phyloP scores from a whole-genome alignment of 2,113 vertebrate species.

The Etheostoma cragini region DNA sequence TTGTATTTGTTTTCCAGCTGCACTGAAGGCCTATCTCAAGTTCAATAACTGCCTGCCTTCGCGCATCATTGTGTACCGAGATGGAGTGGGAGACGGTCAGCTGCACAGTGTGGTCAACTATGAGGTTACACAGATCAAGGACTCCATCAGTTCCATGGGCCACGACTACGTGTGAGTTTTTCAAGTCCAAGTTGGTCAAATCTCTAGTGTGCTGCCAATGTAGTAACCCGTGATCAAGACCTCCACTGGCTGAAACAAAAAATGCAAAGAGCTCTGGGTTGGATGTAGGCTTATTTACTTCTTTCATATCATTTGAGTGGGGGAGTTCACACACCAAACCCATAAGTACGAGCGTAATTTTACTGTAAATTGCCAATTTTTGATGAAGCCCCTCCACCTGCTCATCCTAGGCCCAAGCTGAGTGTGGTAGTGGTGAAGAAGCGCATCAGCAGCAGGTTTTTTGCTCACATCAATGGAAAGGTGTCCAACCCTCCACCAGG shows the following conservation, averaged over 20 bases:
- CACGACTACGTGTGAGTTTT: constrained; percentile 88
- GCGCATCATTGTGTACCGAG: constrained; percentile 93
- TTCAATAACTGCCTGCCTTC: constrained; percentile 89
- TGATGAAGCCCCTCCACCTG: not conserved
- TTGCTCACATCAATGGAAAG: constrained; percentile 80
- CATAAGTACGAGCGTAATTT: not conserved
- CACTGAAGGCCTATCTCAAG: constrained; percentile 87
- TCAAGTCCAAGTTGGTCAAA: not conserved
- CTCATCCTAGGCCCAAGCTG: constrained; percentile 86
- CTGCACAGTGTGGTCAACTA: constrained; percentile 90
- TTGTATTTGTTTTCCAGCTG: constrained; percentile 77
- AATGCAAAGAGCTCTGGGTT: not conserved
- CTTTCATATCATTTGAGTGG: not conserved
- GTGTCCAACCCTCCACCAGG: constrained; percentile 92
- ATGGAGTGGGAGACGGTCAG: constrained; percentile 96
- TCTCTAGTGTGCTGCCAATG: not conserved
- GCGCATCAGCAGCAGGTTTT: constrained; percentile 89
- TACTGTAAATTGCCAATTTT: not conserved
- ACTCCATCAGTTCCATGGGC: constrained; percentile 88
- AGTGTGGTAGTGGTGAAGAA: constrained; percentile 97
- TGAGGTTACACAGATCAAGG: constrained; percentile 91
- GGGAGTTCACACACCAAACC: not conserved
- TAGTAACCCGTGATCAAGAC: not conserved
- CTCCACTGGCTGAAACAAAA: not conserved
- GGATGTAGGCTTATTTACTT: not conserved